Base-by-base conservation (phyloP, 53 echinoderm and acorn worm species). In the Holothuria scabra region DNA sequence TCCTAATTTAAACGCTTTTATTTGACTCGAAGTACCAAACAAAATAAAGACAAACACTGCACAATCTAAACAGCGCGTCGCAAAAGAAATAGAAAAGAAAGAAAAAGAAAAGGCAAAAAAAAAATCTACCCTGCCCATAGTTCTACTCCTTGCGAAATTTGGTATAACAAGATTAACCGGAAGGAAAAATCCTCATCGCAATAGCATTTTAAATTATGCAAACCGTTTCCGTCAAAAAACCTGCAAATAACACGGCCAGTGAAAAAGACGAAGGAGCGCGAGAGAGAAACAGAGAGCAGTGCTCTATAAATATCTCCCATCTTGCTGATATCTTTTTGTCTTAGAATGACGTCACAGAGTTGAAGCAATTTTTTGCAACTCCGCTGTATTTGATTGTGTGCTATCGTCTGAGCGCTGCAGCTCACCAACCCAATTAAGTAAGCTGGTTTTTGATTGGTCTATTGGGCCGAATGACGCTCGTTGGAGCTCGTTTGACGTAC, bases 351-450 rank as follows among this genome's bases (percentile, higher is more conserved):
- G 78, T 78, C 78, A 78, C 58, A 57, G 3, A 58, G 32, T 58
- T 21, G 78, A 55, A 78, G 58, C 58, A 78, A 78, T 78, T 78
- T n/a, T 78, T 55, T 78, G 52, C 78, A 28, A 12, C 78, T 58
- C 78, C 32, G 58, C 49, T 78, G 78, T 58, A 78, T 58, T 78
- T 78, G 78, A 78, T 78, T 56, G 56, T 58, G 78, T 58, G 78
- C 28, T 78, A 78, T 78, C 78, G 78, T 78, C 57, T 78, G 78
- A 78, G 78, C 78, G 56, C 78, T 78, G 56, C 56, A 78, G 78
- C 78, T 78, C 78, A 78, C 78, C 78, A 78, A 78, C 78, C 78
- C 78, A 78, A 78, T 78, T 78, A 78, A 78, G 56, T 78, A 78
- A 78, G 78, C 78, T 58, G 24, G 78, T 26, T 57, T 78, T 56